These are phyloP conservation scores for Anolis sagrei DNA, from an alignment of 2,113 vertebrate species.

Conservation along the genomic window DNA sequence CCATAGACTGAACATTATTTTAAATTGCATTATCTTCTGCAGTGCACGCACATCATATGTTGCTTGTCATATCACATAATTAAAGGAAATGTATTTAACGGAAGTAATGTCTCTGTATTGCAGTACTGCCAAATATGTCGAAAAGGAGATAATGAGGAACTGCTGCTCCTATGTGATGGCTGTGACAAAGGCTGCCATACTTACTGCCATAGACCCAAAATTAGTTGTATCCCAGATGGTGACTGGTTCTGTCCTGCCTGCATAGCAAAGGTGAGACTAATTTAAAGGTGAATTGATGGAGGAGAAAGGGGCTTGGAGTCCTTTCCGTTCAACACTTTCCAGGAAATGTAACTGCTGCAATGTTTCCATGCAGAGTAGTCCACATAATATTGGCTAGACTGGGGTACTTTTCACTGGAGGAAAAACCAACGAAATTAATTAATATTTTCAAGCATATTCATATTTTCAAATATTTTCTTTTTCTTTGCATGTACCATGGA, in stretches of 20 bases:
- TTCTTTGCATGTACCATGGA: neutral
- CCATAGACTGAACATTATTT: neutral
- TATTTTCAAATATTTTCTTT: neutral
- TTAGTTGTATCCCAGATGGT: constrained; percentile 94
- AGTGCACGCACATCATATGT: neutral
- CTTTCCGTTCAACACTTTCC: too few relatives aligned
- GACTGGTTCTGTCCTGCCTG: constrained; percentile 99
- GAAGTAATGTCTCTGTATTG: constrained; percentile 64
- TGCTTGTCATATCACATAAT: neutral
- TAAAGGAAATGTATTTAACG: constrained; percentile 25
- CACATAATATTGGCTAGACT: neutral
- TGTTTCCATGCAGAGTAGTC: neutral
- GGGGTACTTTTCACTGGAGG: neutral
- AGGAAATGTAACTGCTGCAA: neutral
- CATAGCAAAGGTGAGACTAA: constrained; percentile 91
- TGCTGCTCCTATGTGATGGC: constrained; percentile 95
- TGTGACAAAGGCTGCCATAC: constrained; percentile 99
- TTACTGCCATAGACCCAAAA: constrained; percentile 98
- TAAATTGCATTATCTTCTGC: neutral
- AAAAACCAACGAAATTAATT: neutral
- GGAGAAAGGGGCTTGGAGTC: too few relatives aligned
- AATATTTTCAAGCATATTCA: neutral
- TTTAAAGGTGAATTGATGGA: neutral
- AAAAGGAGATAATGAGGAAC: constrained; percentile 97
- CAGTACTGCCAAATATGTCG: constrained; percentile 98